Conservation (phyloP, 2,888 invertebrate genomes). For the Oconnorella tubifera region DNA sequence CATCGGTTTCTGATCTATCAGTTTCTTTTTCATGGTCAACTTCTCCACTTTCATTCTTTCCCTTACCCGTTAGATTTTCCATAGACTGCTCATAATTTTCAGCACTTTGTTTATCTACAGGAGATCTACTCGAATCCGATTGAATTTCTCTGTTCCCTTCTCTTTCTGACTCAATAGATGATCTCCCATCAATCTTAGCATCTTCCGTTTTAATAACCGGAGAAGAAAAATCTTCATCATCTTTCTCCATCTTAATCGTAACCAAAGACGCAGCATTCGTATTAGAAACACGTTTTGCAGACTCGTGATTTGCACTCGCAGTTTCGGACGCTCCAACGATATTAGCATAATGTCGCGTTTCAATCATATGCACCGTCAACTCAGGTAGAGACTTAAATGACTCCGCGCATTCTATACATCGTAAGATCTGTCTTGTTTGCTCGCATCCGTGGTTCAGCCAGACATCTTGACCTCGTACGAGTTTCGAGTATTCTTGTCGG, state of each 20-base stretch:
- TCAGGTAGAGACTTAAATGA: slow-evolving; percentile 93
- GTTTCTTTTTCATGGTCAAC: no score
- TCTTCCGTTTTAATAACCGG: no score
- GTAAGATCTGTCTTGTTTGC: slow-evolving; percentile 91
- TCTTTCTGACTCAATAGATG: no score
- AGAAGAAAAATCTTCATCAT: background rate
- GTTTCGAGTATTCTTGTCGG: slow-evolving; percentile 62
- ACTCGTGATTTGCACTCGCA: background rate
- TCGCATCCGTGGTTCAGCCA: slow-evolving; percentile 92
- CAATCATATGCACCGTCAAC: slow-evolving; percentile 98
- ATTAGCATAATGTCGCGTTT: slow-evolving; percentile 95
- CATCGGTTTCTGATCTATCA: no score
- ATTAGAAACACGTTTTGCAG: background rate
- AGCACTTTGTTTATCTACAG: no score
- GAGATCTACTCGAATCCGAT: no score
- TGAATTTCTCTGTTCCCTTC: no score
- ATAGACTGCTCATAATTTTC: no score
- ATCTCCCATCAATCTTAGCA: no score
- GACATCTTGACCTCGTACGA: slow-evolving; percentile 94
- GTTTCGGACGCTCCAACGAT: slow-evolving; percentile 70
- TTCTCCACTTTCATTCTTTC: no score
- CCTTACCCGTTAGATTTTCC: no score
- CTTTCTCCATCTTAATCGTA: background rate
- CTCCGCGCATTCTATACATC: slow-evolving; percentile 99
- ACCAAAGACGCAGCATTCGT: no score